Conservation (phyloP, 1,140 invertebrate species). For the Zaprionus tsacasi region DNA sequence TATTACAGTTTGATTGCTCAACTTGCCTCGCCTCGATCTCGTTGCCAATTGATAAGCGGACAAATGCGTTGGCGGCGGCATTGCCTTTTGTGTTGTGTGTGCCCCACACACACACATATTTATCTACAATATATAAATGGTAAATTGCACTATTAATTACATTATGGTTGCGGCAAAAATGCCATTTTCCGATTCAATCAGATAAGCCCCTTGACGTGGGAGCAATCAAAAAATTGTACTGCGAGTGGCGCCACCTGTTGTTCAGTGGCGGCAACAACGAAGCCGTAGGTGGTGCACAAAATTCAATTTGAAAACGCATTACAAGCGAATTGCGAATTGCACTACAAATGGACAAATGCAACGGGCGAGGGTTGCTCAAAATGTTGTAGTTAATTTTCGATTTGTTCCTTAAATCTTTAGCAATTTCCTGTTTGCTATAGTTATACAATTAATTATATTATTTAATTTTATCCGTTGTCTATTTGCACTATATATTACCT, state of each 20-base stretch:
- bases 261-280: conserved; percentile 17
- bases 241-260: conserved; percentile 64
- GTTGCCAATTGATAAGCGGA: conserved; percentile 21
- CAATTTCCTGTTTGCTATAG: too few species aligned
- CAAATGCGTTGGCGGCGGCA: background rate
- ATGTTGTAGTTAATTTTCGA: background rate
- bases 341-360: background rate
- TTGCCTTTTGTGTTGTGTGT: conserved; percentile 8
- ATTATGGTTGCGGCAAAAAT: conserved; percentile 57
- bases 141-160: conserved; percentile 64
- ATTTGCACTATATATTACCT: too few species aligned
- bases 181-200: conserved; percentile 56
- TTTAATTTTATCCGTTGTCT: too few species aligned
- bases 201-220: conserved; percentile 7
- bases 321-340: conserved; percentile 20
- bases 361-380: conserved; percentile 38
- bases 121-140: conserved; percentile 46
- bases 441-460: too few species aligned
- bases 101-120: too few species aligned
- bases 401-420: too few species aligned
- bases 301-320: conserved; percentile 77
- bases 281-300: conserved; percentile 56
- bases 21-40: background rate
- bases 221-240: conserved; percentile 1
- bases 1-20: conserved; percentile 7